Conservation (phyloP, 37 sponge, comb jelly and placozoan species). For the Oopsacas minuta region DNA sequence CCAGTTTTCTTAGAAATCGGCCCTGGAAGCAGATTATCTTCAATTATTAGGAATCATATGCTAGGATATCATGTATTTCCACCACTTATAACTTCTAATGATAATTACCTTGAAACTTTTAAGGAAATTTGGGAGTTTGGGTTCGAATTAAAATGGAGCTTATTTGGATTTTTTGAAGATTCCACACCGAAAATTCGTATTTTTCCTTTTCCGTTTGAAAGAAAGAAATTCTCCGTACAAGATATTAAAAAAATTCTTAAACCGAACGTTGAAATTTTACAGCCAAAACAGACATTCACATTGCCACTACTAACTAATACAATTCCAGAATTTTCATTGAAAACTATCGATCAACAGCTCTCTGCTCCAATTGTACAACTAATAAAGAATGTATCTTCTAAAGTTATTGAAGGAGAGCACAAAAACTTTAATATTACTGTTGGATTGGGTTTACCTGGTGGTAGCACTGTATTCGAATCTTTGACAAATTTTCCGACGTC, state of each 20-base stretch:
- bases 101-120: background rate
- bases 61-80: background rate
- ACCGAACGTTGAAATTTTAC: background rate
- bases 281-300: background rate
- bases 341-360: background rate
- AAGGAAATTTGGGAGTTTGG: conserved; percentile 5
- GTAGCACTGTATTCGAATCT: background rate
- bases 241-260: background rate
- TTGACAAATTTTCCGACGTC: background rate
- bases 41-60: background rate
- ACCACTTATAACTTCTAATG: background rate
- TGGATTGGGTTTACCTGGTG: background rate
- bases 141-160: background rate
- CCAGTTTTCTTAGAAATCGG: conserved; percentile 5
- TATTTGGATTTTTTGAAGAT: background rate
- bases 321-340: background rate
- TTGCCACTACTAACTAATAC: background rate
- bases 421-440: background rate
- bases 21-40: conserved; percentile 9
- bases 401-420: background rate
- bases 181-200: background rate
- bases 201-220: background rate
- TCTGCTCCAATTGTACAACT: background rate
- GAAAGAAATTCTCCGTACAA: background rate
- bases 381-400: background rate